Percentiles rank a stretch among this genome's conserved stretches.
Evolutionary conservation across 2,113 vertebrate species (phyloP).

Genomic region (Prinia subflava): DNA sequence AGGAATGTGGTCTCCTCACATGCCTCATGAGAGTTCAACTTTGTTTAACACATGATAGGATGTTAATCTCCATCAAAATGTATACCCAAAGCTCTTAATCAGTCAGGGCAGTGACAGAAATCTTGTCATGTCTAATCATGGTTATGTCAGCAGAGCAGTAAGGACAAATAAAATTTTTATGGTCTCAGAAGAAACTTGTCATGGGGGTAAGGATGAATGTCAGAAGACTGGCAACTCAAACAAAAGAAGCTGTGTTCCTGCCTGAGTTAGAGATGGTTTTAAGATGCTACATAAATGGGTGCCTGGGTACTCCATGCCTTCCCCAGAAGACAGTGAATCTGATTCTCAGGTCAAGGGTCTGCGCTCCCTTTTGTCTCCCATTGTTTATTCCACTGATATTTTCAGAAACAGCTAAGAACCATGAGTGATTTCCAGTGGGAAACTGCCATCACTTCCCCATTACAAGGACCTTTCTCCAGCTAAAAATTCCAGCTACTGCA

Average conservation of each 20-base stretch:
- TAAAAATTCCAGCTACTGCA: not conserved
- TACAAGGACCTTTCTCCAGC: not conserved
- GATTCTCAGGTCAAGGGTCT: rapidly evolving
- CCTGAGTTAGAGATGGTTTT: not conserved
- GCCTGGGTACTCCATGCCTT: not conserved
- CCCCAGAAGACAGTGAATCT: not conserved
- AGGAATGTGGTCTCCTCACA: not conserved
- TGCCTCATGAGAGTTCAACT: not conserved
- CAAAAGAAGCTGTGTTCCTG: not conserved
- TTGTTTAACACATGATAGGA: not conserved
- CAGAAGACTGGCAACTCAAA: not conserved
- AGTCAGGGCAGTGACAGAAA: not conserved
- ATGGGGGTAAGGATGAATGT: rapidly evolving
- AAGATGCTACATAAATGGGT: not conserved
- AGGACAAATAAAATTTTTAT: not conserved
- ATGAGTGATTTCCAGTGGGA: not conserved
- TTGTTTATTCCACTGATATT: not conserved
- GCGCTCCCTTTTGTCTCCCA: not conserved
- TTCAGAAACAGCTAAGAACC: not conserved
- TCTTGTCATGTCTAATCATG: no score
- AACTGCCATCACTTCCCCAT: not conserved
- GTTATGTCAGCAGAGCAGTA: not conserved
- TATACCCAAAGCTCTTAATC: not conserved
- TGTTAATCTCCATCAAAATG: not conserved
- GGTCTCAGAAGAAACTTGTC: not conserved